phyloP scores from a whole-genome alignment of 2,113 vertebrate genomes.

The Alethe castanea region DNA sequence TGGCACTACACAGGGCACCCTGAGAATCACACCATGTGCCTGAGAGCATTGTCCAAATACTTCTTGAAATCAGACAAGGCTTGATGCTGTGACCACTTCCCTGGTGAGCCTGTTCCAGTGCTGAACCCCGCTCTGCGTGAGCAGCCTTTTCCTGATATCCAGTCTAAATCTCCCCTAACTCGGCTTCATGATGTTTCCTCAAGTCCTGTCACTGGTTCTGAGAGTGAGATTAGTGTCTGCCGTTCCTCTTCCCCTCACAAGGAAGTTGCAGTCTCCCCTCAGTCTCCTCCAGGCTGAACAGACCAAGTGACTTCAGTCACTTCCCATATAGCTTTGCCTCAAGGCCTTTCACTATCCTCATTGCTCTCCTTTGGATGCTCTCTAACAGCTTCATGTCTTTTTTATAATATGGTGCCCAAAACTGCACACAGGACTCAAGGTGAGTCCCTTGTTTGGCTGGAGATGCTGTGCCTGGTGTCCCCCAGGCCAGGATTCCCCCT shows the following conservation, averaged over 20 bases:
- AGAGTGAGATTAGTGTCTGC: not conserved
- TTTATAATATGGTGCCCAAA: not conserved
- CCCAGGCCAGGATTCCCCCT: not conserved
- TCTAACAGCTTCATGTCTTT: not conserved
- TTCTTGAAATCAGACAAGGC: not conserved
- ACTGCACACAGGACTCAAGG: not conserved
- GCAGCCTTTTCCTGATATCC: not conserved
- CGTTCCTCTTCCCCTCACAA: not conserved
- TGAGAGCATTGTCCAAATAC: not conserved
- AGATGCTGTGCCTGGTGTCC: not conserved
- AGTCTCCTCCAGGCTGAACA: not conserved
- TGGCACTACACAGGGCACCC: not conserved
- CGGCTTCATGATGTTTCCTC: not conserved
- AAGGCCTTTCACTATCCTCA: not conserved
- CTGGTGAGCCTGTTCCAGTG: not conserved
- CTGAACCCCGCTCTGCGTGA: rapidly evolving
- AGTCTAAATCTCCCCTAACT: not conserved
- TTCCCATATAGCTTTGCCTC: not conserved
- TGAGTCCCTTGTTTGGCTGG: not conserved
- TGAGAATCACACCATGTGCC: not conserved
- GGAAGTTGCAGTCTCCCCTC: not conserved
- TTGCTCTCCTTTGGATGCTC: not conserved
- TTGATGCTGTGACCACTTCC: not conserved
- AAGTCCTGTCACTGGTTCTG: not conserved
- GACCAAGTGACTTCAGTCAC: not conserved